Evolutionary conservation across 2,797 vertebrate genomes (phyloP), one percentile per base, ranked within the genome.

Genomic region (Micrastur ruficollis): DNA sequence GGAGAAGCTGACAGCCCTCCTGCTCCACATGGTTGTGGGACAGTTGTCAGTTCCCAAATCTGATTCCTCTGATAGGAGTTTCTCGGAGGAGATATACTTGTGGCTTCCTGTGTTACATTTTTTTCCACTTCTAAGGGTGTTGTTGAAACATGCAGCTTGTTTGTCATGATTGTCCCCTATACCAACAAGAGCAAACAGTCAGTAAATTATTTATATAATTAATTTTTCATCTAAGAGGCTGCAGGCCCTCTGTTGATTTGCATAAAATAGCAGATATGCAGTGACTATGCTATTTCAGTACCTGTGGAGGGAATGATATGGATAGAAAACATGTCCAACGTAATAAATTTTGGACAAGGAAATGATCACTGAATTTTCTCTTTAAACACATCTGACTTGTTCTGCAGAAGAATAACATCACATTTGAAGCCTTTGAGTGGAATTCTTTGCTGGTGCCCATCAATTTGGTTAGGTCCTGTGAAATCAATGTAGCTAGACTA

Each of bases 141-240:
- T 86, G 63, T 68, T 94, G 85, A 88, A 96, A 86, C 9, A 46
- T 29, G 13, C 44, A 46, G 31, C 49, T 68, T 94, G 59, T 86
- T 88, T 86, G 90, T 68, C 32, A 3, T 53, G 32, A 15, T 50
- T 81, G 36, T 96, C 53, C 34, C 56, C 42, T 93, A 38, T 65
- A 72, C 53, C 46, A 75, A 18, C 59, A 85, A 15, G 23, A 65
- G 46, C 52, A 86, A 82, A 52, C 63, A 89, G 63, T 68, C 56
- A 62, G 27, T 92, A 81, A 88, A 84, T 93, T 81, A 80, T 67
- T 72, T 85, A 72, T 55, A 42, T 78, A 93, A 86, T 86, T 91
- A 63, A 47, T 91, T 88, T 90, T 89, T 94, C 59, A 86, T 89
- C 47, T 66, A 66, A 42, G 66, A 91, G 47, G 17, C 82, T 79